Evolutionary conservation across 2,797 vertebrate species (phyloP), one percentile per base, ranked within the genome.

Genomic region (Lacerta agilis): DNA sequence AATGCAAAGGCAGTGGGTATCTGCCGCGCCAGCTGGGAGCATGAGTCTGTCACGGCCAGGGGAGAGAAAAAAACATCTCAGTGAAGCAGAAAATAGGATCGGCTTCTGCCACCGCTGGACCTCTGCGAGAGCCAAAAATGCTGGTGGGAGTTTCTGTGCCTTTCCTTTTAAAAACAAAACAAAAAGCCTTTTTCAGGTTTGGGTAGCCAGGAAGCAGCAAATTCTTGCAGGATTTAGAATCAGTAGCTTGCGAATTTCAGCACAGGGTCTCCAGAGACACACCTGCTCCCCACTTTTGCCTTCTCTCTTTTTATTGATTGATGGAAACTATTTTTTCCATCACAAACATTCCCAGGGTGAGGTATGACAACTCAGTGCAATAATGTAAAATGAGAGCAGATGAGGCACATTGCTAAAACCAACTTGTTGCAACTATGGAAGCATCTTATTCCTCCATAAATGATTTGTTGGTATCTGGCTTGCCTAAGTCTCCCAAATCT

Each of bases 31-130:
- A 90, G 92, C 93, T 89, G 87, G 94, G 92, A 83, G 83, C 79
- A 0, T 0, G 83, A 0, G 20, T 77, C 0, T 4, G 6, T 79
- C 5, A 38, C 66, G 38, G 9, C 73, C 83, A 15, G 82, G 1
- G 58, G 27, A 73, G 18, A 58, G 36, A 45, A 88, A 89, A 89
- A 85, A 75, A 18, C 80, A 1, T 73, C 83, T 84, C 90, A 90
- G 33, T 87, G 94, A 88, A 94, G 94, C 95, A 93, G 93, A 93
- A 93, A 95, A 94, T 86, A 85, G 90, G 90, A 88, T 77, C 36
- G 43, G 49, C 85, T 86, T 38, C 67, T 88, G 90, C 88, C 85
- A 61, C 90, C 75, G 66, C 7, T 0, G 89, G 91, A 72, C 43
- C 90, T 87, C 84, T 78, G 36, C 41, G 33, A 76, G 73, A 86